A percentile compares a stretch with the other conserved stretches of the same genome.
Evolutionary conservation across 2,888 invertebrate species (phyloP).

Genomic region (Lycia hirtaria): DNA sequence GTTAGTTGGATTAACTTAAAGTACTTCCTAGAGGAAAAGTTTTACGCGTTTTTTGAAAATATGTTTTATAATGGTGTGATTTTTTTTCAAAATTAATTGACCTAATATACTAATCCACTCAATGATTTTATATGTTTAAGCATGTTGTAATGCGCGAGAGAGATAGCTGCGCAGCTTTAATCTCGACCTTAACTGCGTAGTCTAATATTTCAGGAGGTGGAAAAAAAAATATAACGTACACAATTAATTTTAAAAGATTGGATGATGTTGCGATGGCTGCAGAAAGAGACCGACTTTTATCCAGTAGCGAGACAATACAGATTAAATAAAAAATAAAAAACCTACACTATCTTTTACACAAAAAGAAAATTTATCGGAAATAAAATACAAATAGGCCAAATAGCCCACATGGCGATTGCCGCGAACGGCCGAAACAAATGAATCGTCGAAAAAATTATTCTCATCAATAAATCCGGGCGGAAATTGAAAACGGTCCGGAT

Average conservation of each 20-base stretch:
- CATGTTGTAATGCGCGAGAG: too few species aligned
- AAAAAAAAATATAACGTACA: too few species aligned
- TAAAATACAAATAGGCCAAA: not conserved
- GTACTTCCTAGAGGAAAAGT: conserved; percentile 16
- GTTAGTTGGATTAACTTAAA: conserved; percentile 32
- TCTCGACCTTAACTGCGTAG: too few species aligned
- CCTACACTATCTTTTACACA: not conserved
- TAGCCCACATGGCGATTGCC: not conserved
- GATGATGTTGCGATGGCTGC: too few species aligned
- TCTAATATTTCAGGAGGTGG: too few species aligned
- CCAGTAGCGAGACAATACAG: too few species aligned
- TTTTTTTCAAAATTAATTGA: too few species aligned
- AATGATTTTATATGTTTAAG: too few species aligned
- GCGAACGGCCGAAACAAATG: conserved; percentile 16
- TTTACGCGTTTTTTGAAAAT: not conserved
- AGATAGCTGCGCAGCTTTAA: too few species aligned
- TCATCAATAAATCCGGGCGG: conserved; percentile 36
- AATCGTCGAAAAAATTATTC: conserved; percentile 24
- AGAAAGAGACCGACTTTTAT: too few species aligned
- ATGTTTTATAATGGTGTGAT: not conserved
- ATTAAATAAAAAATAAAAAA: conserved; percentile 1
- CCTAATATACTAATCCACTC: too few species aligned
- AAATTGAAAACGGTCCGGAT: conserved; percentile 33
- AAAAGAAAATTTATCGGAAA: not conserved
- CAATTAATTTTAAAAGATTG: too few species aligned